These are phyloP conservation scores for Amblyornis subalaris DNA, from an alignment of 2,113 vertebrate genomes.

Conservation along the genomic window DNA sequence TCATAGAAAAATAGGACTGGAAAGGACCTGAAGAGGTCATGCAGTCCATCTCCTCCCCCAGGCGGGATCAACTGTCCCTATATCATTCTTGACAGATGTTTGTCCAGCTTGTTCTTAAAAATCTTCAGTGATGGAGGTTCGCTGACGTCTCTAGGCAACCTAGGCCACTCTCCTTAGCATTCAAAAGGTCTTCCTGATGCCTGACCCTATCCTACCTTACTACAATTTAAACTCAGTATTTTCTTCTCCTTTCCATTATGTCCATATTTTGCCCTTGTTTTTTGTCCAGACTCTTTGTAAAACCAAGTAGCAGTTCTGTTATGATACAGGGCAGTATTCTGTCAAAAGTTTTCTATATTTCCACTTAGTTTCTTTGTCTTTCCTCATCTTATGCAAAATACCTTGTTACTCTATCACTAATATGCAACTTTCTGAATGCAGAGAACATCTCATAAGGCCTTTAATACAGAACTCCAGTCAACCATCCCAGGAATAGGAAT, in stretches of 20 bases:
- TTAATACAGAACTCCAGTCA: background rate
- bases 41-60: background rate
- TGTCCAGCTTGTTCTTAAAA: slow-evolving; percentile 35
- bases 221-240: background rate
- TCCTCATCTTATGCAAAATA: background rate
- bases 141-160: background rate
- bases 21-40: slow-evolving; percentile 17
- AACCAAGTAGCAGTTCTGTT: background rate
- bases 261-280: background rate
- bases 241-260: background rate
- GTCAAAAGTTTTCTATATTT: background rate
- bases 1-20: background rate
- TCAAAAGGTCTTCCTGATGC: background rate
- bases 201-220: background rate
- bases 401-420: background rate
- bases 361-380: background rate
- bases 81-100: slow-evolving; percentile 36
- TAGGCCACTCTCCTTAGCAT: background rate
- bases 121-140: background rate
- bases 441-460: background rate
- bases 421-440: background rate
- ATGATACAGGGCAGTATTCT: background rate
- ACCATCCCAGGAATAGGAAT: background rate
- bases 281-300: background rate
- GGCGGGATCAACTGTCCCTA: slow-evolving; percentile 22